A percentile compares a stretch with the other conserved stretches of the same genome.
Conservation (phyloP, 2,888 invertebrate species). For the Tipula helvola region DNA sequence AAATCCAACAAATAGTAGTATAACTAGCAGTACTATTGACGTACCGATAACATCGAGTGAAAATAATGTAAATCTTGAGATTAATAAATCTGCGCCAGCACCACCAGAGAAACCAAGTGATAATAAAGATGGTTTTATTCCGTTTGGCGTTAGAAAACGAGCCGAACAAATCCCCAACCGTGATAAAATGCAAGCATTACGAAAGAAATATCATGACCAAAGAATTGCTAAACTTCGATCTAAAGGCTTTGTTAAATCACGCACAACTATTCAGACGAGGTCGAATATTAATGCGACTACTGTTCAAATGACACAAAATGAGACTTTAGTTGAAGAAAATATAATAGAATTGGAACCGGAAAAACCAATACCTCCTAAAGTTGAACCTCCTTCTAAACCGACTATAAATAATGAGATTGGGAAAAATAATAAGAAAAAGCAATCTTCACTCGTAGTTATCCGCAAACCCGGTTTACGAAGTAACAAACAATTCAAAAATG, state of each 20-base stretch:
- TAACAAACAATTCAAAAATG: background rate
- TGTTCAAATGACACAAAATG: background rate
- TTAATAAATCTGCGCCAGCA: background rate
- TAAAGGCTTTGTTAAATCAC: slow-evolving; percentile 6
- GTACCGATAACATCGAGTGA: slow-evolving; percentile 13
- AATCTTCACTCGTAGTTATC: background rate
- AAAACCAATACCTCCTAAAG: background rate
- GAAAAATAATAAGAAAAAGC: background rate
- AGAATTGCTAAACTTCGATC: slow-evolving; percentile 38
- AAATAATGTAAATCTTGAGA: slow-evolving; percentile 11
- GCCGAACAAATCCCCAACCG: slow-evolving; percentile 37
- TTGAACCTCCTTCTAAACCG: slow-evolving; percentile 4
- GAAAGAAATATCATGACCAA: slow-evolving; percentile 48
- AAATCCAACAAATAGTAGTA: slow-evolving; percentile 17
- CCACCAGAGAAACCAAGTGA: background rate
- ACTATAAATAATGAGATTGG: background rate
- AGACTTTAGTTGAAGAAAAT: background rate
- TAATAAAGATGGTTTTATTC: slow-evolving; percentile 27
- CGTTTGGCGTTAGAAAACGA: slow-evolving; percentile 44
- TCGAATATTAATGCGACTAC: background rate
- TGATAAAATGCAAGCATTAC: slow-evolving; percentile 41
- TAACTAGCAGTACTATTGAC: slow-evolving; percentile 19
- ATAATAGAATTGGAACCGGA: background rate
- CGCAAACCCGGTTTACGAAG: slow-evolving; percentile 12
- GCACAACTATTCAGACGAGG: background rate